These are phyloP conservation scores for Drosophila lacertosa DNA, from an alignment of 1,140 invertebrate species.

Conservation along the genomic window DNA sequence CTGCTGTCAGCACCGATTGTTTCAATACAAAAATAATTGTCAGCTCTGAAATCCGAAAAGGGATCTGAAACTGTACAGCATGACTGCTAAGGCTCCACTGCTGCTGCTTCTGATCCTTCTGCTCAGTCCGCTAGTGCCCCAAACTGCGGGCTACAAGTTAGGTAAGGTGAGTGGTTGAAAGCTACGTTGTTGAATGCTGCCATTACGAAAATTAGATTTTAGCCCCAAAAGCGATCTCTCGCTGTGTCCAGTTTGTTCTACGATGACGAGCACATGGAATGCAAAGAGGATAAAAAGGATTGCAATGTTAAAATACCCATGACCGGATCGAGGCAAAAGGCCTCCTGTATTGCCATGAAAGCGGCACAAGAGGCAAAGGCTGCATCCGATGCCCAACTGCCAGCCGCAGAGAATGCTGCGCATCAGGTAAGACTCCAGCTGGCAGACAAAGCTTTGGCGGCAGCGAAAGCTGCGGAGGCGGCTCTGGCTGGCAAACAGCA, in stretches of 20 bases:
- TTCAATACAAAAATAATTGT: background rate
- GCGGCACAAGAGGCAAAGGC: constrained; percentile 88
- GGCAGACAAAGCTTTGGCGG: constrained; percentile 87
- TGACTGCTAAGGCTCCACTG: constrained; percentile 9
- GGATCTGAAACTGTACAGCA: background rate
- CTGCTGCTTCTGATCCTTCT: constrained; percentile 1
- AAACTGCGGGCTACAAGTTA: constrained; percentile 23
- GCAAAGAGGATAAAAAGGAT: background rate
- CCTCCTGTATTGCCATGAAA: constrained; percentile 87
- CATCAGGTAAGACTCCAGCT: constrained; percentile 88
- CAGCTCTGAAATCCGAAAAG: background rate
- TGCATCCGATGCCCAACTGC: constrained; percentile 87
- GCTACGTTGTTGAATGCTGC: too few relatives aligned
- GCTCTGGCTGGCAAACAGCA: constrained; percentile 87
- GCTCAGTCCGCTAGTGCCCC: background rate
- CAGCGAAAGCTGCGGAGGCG: constrained; percentile 88
- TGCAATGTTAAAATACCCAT: constrained; percentile 14
- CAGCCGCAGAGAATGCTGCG: constrained; percentile 86
- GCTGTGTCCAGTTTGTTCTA: background rate
- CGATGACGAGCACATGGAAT: background rate
- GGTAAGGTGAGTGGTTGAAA: constrained; percentile 11
- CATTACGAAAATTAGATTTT: background rate
- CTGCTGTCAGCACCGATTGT: background rate
- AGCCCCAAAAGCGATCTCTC: background rate
- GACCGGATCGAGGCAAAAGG: constrained; percentile 40